phyloP scores from a whole-genome alignment of 2,113 vertebrate species.

The Cercocebus atys region DNA sequence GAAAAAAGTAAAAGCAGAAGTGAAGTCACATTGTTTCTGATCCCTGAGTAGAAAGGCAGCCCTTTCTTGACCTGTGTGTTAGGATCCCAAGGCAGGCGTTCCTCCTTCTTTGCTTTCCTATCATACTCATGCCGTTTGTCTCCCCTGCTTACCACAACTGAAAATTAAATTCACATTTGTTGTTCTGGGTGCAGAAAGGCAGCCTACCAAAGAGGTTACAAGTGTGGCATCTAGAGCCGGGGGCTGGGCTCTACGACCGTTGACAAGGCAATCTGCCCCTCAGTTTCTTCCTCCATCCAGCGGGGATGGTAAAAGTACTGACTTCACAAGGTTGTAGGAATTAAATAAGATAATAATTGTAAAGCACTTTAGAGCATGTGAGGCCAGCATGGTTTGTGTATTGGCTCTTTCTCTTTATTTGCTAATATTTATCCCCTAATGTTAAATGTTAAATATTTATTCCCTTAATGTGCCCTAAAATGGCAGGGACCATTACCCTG shows the following conservation, averaged over 20 bases:
- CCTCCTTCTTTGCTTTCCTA: neutral
- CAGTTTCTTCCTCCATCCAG: neutral
- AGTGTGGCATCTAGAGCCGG: neutral
- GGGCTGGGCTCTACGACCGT: neutral
- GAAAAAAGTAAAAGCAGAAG: neutral
- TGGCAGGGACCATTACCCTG: neutral
- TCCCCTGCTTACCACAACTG: neutral
- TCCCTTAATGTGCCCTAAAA: neutral
- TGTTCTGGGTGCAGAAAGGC: neutral
- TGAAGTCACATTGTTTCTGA: neutral
- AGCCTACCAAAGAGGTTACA: neutral
- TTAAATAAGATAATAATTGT: neutral
- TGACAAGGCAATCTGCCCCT: neutral
- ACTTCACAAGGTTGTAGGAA: neutral
- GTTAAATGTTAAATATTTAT: neutral
- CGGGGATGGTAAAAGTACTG: neutral
- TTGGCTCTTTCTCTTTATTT: neutral
- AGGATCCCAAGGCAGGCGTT: neutral
- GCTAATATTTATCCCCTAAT: neutral
- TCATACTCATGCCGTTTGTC: rapidly evolving
- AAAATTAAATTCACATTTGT: neutral
- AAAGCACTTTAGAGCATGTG: neutral
- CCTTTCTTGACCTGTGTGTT: neutral
- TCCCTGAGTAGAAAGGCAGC: neutral
- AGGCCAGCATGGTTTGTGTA: neutral